Percentiles rank a stretch among this genome's conserved stretches.
phyloP scores from a whole-genome alignment of 1,140 invertebrate species.

The Neodiprion virginianus region DNA sequence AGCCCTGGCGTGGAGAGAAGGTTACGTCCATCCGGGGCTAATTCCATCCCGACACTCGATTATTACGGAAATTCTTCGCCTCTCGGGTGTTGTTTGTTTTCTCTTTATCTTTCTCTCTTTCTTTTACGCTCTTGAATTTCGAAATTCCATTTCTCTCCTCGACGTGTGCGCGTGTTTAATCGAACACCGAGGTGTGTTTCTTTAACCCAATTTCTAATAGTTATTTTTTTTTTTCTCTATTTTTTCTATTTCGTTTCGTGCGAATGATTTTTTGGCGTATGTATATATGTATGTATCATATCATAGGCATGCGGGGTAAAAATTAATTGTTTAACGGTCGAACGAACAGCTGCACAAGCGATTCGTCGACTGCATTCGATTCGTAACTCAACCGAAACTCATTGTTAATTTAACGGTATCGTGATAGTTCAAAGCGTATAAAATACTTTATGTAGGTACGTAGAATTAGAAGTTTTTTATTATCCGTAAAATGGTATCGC shows the following conservation, averaged over 20 bases:
- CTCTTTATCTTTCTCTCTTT: not conserved
- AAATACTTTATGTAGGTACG: no score
- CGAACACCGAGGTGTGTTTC: not conserved
- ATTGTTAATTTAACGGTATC: no score
- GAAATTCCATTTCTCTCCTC: conserved; percentile 3
- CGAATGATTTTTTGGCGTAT: conserved; percentile 5
- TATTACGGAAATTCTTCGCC: not conserved
- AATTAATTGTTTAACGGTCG: conserved; percentile 19
- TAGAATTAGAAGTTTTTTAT: no score
- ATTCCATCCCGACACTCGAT: not conserved
- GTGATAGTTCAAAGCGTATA: no score
- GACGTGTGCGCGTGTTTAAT: not conserved
- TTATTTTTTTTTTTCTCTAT: not conserved
- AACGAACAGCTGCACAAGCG: conserved; percentile 1
- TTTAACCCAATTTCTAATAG: not conserved
- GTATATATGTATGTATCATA: conserved; percentile 13
- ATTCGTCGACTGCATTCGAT: no score
- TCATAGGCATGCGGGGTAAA: conserved; percentile 20
- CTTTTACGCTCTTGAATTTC: not conserved
- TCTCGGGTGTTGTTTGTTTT: not conserved
- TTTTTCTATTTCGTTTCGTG: not conserved
- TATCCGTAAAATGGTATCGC: no score
- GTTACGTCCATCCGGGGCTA: conserved; percentile 8
- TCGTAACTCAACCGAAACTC: no score
- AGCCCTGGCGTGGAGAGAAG: not conserved